phyloP scores from a whole-genome alignment of 2,888 invertebrate genomes.

The Uropetala carovei region DNA sequence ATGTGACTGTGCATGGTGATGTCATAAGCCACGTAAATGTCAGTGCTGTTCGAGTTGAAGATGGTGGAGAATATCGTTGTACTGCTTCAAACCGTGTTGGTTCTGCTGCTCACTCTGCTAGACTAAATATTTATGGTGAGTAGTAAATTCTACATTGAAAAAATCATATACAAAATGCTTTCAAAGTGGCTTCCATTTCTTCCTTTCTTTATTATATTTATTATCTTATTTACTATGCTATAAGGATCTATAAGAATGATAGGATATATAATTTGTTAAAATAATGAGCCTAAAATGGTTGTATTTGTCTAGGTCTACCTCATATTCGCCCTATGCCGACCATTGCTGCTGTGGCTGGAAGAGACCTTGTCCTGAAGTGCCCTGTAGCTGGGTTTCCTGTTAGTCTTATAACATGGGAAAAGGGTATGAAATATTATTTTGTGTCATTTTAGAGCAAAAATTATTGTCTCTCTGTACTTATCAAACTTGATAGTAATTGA shows the following conservation, averaged over 20 bases:
- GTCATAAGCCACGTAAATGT: slow-evolving; percentile 72
- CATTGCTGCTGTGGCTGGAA: slow-evolving; percentile 72
- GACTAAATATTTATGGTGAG: slow-evolving; percentile 72
- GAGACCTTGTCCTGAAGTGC: slow-evolving; percentile 70
- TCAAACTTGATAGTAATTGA: too few relatives aligned
- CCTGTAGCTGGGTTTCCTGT: slow-evolving; percentile 72
- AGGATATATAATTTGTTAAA: neutral
- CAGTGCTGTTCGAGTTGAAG: slow-evolving; percentile 70
- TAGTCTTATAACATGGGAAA: slow-evolving; percentile 73
- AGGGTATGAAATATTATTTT: slow-evolving; percentile 72
- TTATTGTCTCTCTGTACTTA: neutral
- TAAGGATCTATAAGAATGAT: too few relatives aligned
- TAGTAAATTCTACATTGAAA: neutral
- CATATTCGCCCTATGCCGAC: slow-evolving; percentile 71
- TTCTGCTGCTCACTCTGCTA: slow-evolving; percentile 70
- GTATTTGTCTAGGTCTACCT: slow-evolving; percentile 69
- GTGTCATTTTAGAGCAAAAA: neutral
- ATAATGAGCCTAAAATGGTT: neutral
- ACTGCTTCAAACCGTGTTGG: slow-evolving; percentile 71
- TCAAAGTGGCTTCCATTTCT: neutral
- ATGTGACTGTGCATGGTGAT: slow-evolving; percentile 71
- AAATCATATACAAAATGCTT: neutral
- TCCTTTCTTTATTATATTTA: neutral
- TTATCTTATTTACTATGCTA: neutral
- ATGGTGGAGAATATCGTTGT: slow-evolving; percentile 72